phyloP scores from a whole-genome alignment of 2,888 invertebrate species.

The Hyppa rectilinea region DNA sequence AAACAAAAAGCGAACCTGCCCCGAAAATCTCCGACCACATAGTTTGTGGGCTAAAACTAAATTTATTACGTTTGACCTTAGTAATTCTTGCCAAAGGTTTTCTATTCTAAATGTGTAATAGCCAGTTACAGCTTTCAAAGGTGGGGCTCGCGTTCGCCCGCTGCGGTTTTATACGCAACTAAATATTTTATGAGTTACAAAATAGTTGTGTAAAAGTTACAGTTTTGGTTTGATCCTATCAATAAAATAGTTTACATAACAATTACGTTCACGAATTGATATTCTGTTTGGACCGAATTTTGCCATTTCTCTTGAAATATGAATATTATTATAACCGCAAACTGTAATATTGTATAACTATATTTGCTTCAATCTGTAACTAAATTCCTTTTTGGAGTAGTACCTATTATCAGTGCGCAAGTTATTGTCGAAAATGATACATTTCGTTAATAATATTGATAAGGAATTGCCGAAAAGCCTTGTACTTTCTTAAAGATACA shows the following conservation, averaged over 20 bases:
- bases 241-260: constrained; percentile 71
- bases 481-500: too few species aligned
- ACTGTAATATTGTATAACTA: neutral
- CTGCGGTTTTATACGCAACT: constrained; percentile 86
- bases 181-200: constrained; percentile 89
- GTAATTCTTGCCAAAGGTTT: constrained; percentile 88
- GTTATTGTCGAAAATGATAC: neutral
- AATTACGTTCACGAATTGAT: constrained; percentile 63
- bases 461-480: neutral
- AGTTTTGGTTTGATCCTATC: constrained; percentile 78
- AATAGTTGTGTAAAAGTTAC: constrained; percentile 83
- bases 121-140: constrained; percentile 86
- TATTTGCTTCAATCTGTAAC: neutral
- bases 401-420: neutral
- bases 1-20: constrained; percentile 86
- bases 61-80: constrained; percentile 90
- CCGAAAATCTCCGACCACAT: constrained; percentile 88
- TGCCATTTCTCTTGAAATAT: constrained; percentile 25
- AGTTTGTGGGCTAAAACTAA: constrained; percentile 89
- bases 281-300: constrained; percentile 46
- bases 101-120: constrained; percentile 85
- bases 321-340: constrained; percentile 21
- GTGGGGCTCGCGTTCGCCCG: constrained; percentile 79
- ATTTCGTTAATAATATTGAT: neutral
- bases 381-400: neutral